Conservation (phyloP, 2,888 invertebrate species). For the Nemapogon koenigi region DNA sequence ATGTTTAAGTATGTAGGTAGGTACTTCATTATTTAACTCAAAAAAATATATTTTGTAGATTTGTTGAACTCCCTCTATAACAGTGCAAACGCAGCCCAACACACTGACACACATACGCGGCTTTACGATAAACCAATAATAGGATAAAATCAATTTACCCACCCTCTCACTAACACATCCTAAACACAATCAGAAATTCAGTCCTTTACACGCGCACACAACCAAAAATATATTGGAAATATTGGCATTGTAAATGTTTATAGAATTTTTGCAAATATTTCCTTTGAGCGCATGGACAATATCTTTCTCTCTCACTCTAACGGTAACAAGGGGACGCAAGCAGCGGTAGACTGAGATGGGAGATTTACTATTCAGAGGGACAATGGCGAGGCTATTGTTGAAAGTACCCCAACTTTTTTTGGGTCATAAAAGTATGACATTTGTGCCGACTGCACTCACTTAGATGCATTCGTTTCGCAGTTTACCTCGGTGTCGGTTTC, state of each 20-base stretch:
- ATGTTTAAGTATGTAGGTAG: not conserved
- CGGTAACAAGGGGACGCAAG: conserved; percentile 15
- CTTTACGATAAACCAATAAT: conserved; percentile 64
- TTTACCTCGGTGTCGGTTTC: conserved; percentile 25
- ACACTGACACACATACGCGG: conserved; percentile 63
- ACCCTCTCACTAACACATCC: conserved; percentile 49
- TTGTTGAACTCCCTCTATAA: conserved; percentile 43
- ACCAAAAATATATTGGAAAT: conserved; percentile 41
- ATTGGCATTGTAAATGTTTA: conserved; percentile 61
- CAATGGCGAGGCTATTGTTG: conserved; percentile 60
- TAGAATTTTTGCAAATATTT: conserved; percentile 53
- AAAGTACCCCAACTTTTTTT: conserved; percentile 62
- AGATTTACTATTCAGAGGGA: conserved; percentile 55
- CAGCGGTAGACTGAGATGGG: conserved; percentile 28
- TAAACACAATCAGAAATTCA: conserved; percentile 42
- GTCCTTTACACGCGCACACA: conserved; percentile 33
- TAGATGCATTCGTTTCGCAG: conserved; percentile 57
- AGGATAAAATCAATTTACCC: conserved; percentile 61
- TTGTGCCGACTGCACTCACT: conserved; percentile 50
- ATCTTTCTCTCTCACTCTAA: conserved; percentile 32
- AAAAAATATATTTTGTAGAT: too few relatives aligned
- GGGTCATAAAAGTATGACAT: conserved; percentile 62
- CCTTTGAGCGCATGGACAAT: conserved; percentile 30
- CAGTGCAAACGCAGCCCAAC: conserved; percentile 36
- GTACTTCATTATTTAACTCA: too few relatives aligned